Evolutionary conservation across 1,140 invertebrate species (phyloP), one percentile per base, ranked within the genome.

Genomic region (Sipha flava): DNA sequence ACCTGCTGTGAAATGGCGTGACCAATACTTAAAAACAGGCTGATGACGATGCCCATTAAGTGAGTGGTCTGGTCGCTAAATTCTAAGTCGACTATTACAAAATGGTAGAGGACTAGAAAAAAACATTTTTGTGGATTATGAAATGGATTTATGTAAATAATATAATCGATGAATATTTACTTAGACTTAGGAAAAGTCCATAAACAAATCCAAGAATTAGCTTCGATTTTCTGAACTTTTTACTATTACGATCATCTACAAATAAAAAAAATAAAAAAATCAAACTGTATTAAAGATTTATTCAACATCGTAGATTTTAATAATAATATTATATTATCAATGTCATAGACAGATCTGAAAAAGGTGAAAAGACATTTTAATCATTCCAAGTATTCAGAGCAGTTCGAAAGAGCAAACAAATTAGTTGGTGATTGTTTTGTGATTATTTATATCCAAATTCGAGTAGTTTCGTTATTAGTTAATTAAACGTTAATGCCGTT

Each of bases 1-100:
- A 81, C 80, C 29, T 81, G 80, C 31, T 62, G 73, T 40, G 80
- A 81, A n/a, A 79, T 18, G 2, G 54, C 80, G 43, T 81, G 73
- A 16, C 80, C 80, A 23, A 81, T 34, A 34, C 43, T 62, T 34
- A 81, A 79, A 70, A 79, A 79, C 18, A 79, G 7, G 72, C 72
- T 4, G 16, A 81, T 57, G 5, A 45, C 4, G 23, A 59, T 18
- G 26, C 59, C 80, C 40, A 81, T 52, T 14, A 81, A 26, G 10
- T 37, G n/a, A 14, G 80, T 79, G 34, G 73, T 21, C 14, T 14
- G 40, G 1, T 23, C 21, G 9, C 52, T 75, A 16, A 81, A 54
- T 64, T 79, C 57, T 45, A 81, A 81, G 26, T 81, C 80, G 14
- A 79, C 59, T n/a, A 81, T 29, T 2, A 81, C 75, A 3, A 79